Evolutionary conservation across 2,113 vertebrate genomes (phyloP), one percentile per base, ranked within the genome.

Genomic region (Excalfactoria chinensis): DNA sequence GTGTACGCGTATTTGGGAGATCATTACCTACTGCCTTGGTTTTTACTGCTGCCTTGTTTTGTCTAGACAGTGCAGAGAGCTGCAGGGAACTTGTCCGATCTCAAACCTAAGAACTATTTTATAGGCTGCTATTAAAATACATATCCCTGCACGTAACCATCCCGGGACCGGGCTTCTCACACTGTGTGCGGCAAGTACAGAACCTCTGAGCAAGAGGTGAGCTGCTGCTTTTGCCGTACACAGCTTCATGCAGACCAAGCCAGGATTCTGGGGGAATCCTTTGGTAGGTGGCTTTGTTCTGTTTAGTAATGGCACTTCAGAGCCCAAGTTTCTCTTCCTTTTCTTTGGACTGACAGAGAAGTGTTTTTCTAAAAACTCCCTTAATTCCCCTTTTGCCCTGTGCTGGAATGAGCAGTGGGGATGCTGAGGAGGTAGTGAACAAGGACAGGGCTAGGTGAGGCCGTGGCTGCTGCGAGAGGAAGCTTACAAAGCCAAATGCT

Each of bases 41-140:
- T 97, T 53, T 97, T 97, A 97, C 94, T 97, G 93, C 95, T 88
- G 96, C 94, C 96, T 97, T 98, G 97, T 98, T 98, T 98, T 98
- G 98, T 98, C 98, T 98, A 97, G 98, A 98, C 97, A 96, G 87
- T 90, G 93, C 83, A 60, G 79, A 82, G 93, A 73, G 92, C 96
- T 97, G 93, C 91, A 86, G 93, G 96, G 96, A 97, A 86, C 96
- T 96, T 97, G 97, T 95, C 96, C 95, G 88, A 90, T 97, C 93
- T 96, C 81, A 93, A 88, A 95, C 41, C 82, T 92, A 87, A 94
- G 95, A 71, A 71, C 34, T 76, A 41, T 92, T 96, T 96, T 96
- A 90, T 91, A 84, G 95, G 84, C 85, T 96, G 94, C 95, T 88
- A 66, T 97, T 96, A 93, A 90, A 95, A 84, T 90, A 75, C 84